Base-by-base conservation (phyloP, 2,888 invertebrate species). In the Megamerina dolium region DNA sequence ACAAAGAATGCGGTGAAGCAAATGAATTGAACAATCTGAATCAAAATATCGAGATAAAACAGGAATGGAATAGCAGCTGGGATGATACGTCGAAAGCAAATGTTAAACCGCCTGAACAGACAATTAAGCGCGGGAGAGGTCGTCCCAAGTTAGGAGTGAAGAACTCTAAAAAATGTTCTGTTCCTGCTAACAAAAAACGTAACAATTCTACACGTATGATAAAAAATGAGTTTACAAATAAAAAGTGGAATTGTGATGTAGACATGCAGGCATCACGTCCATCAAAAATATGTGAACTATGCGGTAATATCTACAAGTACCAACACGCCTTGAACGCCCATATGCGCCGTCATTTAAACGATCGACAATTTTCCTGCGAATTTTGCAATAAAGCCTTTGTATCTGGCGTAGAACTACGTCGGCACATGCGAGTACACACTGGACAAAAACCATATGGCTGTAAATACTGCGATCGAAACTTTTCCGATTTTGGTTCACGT, bases 341-440 rank as follows among this genome's bases (percentile, higher is more conserved):
- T 36, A 71, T 72, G 71, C 57, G 72, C 4, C 60, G 72, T 1
- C 72, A 71, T 38, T 58, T 60, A 43, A 69, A 71, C 41, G 68
- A 68, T 16, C 64, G 65, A 1, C 68, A 67, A 3, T 69, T 60
- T 46, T 55, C 54, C 32, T 67, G 61, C 37, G 72, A 72, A 44
- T 66, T 70, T 33, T 72, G 72, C 37, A 65, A 66, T 3, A 68
- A 68, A 43, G 66, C 68, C 0, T 72, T 72, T 50, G 68, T 72
- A 6, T 69, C 70, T 1, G 65, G 66, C 20, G 70, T 72, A 2
- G 72, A 72, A 37, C 44, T 72, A 10, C 60, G 66, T 2, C 65
- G 72, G 0, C 72, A 72, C 34, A 72, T 72, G 68, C 61, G 72
- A 3, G 69, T 69, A 2, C 72, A 72, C 17, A 72, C 69, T 3